These are phyloP conservation scores for Willisornis vidua DNA, from an alignment of 2,113 vertebrate species.

Conservation along the genomic window DNA sequence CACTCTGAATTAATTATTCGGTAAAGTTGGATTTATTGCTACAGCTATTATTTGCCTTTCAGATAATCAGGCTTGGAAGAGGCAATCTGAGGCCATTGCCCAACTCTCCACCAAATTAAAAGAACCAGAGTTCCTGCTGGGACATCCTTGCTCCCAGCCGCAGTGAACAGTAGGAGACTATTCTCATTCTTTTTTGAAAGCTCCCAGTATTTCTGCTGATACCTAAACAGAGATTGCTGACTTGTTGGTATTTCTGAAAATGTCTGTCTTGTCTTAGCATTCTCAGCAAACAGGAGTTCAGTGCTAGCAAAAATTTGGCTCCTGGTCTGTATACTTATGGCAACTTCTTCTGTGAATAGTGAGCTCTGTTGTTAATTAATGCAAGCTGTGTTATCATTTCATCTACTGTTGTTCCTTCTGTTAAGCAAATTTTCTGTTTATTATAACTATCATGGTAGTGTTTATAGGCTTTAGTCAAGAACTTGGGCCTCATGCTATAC, in stretches of 20 bases:
- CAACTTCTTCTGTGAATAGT: constrained; percentile 28
- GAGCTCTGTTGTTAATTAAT: constrained; percentile 45
- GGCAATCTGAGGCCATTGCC: not conserved
- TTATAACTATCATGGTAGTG: not conserved
- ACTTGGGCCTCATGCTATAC: not conserved
- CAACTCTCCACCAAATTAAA: not conserved
- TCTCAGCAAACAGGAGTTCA: not conserved
- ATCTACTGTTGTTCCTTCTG: constrained; percentile 44
- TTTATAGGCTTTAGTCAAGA: constrained; percentile 32
- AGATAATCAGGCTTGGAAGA: not conserved
- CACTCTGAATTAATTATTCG: not conserved
- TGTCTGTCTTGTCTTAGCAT: not conserved
- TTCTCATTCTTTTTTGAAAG: not conserved
- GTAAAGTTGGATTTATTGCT: not conserved
- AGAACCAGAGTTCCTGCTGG: not conserved
- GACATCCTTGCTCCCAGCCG: not conserved
- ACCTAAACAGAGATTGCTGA: not conserved
- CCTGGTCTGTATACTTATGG: not conserved
- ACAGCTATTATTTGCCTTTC: not conserved
- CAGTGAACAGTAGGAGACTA: not conserved
- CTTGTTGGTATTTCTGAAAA: constrained; percentile 21
- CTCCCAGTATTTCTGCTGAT: not conserved
- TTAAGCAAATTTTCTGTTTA: constrained; percentile 33
- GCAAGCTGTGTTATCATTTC: constrained; percentile 34
- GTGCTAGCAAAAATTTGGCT: not conserved